Conservation (phyloP, 1,140 invertebrate genomes). For the Lithobius niger region DNA sequence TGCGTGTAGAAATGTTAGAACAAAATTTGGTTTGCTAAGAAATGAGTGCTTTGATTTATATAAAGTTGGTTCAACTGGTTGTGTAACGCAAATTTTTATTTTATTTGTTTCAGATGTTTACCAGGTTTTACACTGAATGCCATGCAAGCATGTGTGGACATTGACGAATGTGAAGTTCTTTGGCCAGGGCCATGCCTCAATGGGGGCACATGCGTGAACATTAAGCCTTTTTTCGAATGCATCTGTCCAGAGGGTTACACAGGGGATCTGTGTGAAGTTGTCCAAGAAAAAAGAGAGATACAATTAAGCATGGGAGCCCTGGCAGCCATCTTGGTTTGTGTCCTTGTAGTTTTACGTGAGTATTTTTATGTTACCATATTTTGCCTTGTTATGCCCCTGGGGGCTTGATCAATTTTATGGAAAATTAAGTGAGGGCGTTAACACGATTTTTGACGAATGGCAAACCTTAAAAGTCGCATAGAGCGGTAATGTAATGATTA, state of each 20-base stretch:
- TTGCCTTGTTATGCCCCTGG: no score
- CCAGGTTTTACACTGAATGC: not conserved
- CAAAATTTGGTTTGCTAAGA: no score
- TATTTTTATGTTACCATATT: not conserved
- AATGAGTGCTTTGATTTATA: no score
- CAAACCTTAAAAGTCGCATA: no score
- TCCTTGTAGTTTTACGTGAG: slow-evolving; percentile 5
- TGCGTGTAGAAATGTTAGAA: no score
- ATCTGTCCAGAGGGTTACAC: slow-evolving; percentile 73
- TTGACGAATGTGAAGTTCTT: slow-evolving; percentile 16
- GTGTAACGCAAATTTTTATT: not conserved
- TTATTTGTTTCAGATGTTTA: slow-evolving; percentile 3
- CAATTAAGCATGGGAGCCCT: slow-evolving; percentile 7
- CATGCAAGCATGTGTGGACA: not conserved
- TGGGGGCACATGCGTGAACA: slow-evolving; percentile 79
- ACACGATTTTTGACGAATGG: no score
- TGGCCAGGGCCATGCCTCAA: slow-evolving; percentile 48
- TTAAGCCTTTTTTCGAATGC: slow-evolving; percentile 77
- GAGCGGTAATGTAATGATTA: no score
- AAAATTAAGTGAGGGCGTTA: no score
- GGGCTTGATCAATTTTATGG: no score
- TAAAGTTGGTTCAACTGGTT: not conserved
- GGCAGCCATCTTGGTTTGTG: slow-evolving; percentile 9
- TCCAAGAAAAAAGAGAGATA: not conserved
- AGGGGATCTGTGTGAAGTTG: slow-evolving; percentile 62